A percentile compares a stretch with the other conserved stretches of the same genome.
Conservation (phyloP, 2,888 invertebrate genomes). For the Sminthurinus aureus region DNA sequence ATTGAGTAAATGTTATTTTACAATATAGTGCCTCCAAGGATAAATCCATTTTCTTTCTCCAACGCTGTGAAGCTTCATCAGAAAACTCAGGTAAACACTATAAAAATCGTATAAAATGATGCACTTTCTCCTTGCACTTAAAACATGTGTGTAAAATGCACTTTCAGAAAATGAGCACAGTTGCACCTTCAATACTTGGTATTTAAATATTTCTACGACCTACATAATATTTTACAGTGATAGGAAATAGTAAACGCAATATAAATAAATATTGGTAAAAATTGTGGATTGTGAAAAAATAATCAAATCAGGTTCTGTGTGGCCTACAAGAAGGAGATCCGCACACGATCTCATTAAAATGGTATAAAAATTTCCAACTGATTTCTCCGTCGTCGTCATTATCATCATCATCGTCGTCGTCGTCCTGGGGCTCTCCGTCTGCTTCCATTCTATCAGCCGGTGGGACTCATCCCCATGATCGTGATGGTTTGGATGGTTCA, state of each 20-base stretch:
- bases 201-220: too few species aligned
- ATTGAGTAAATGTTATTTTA: neutral
- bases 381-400: neutral
- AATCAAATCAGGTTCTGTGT: conserved; percentile 65
- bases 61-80: conserved; percentile 33
- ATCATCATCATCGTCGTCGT: too few species aligned
- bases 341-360: conserved; percentile 66
- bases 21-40: conserved; percentile 66
- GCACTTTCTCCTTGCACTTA: conserved; percentile 50
- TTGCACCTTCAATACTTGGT: too few species aligned
- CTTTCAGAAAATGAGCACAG: neutral
- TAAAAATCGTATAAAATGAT: conserved; percentile 47
- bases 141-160: neutral
- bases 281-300: neutral
- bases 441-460: too few species aligned
- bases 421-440: too few species aligned
- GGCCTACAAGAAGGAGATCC: conserved; percentile 67
- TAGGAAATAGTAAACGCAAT: neutral
- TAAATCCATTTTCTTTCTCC: conserved; percentile 66
- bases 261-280: neutral
- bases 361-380: conserved; percentile 64
- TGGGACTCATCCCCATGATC: too few species aligned
- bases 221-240: neutral
- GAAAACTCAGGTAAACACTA: conserved; percentile 31
- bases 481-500: neutral